Percentiles rank a stretch among this genome's conserved stretches.
Conservation (phyloP, 1,140 invertebrate species). For the Parapsyche elsis region DNA sequence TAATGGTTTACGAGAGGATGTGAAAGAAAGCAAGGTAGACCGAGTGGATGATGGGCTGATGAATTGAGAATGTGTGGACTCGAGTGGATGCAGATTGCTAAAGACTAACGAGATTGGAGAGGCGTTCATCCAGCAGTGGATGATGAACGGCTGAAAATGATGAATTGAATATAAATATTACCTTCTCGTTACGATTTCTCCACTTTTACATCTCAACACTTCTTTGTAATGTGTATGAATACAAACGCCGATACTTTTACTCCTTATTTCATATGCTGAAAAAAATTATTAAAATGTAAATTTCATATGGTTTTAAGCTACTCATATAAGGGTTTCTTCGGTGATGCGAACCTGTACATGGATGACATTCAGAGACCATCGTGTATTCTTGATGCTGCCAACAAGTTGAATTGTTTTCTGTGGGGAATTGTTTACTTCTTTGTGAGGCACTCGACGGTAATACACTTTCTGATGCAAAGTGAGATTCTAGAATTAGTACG, state of each 20-base stretch:
- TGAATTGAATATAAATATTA: slow-evolving; percentile 51
- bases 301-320: no score
- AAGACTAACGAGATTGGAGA: no score
- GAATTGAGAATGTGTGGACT: no score
- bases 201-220: slow-evolving; percentile 74
- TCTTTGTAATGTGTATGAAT: slow-evolving; percentile 78
- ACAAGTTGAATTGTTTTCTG: slow-evolving; percentile 82
- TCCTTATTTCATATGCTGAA: slow-evolving; percentile 76
- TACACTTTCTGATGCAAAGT: slow-evolving; percentile 71
- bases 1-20: no score
- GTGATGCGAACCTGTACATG: slow-evolving; percentile 73
- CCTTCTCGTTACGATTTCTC: slow-evolving; percentile 77
- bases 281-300: no score
- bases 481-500: slow-evolving; percentile 82
- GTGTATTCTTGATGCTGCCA: slow-evolving; percentile 76
- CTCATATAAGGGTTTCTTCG: no score
- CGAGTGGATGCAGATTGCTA: no score
- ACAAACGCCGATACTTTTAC: slow-evolving; percentile 77
- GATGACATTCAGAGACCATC: slow-evolving; percentile 80
- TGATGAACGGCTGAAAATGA: no score
- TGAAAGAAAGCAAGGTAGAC: no score
- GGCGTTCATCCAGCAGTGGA: no score
- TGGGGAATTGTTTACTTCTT: slow-evolving; percentile 69
- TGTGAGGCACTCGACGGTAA: slow-evolving; percentile 65
- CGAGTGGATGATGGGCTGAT: no score